Evolutionary conservation across 2,113 vertebrate genomes (phyloP), one percentile per base, ranked within the genome.

Genomic region (Abramis brama): DNA sequence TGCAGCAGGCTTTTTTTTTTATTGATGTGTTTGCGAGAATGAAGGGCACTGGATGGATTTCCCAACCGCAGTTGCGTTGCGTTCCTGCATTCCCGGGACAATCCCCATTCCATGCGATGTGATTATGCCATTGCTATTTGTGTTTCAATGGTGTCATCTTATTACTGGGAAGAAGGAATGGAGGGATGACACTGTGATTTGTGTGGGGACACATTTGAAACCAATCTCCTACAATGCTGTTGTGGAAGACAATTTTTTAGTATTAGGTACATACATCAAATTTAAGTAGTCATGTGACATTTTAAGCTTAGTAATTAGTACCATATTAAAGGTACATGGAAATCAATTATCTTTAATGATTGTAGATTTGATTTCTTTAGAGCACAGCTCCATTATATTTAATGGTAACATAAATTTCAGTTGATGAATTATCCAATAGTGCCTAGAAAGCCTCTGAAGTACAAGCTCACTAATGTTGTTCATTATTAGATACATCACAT

Each of bases 401-500:
- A 85, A 79, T 87, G 50, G 52, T 11, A 64, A 64, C 30, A 15
- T 71, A 66, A 85, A 81, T 52, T 88, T 73, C 74, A 84, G 52
- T 78, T 59, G 74, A 84, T 86, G 43, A 15, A 43, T 82, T 83
- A 52, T 84, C 68, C 43, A 36, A 89, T 45, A 81, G 79, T 76
- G 62, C 10, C 78, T n/a, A 50, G 64, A 82, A 91, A 89, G 86
- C 88, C 88, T 62, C 62, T 88, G 86, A 90, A 87, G 85, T 70
- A 83, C 86, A 83, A 87, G 81, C 57, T 75, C 78, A 75, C 84
- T 91, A 88, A 91, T 88, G 86, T 86, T 83, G 79, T 86, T 90
- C 89, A 87, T 93, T 92, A 92, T 93, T 92, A 92, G 79, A 76
- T 76, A 60, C 84, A 86, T 74, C 62, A 70, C 57, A 68, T 90